Evolutionary conservation across 2,888 invertebrate genomes (phyloP).

Genomic region (Dione juno): DNA sequence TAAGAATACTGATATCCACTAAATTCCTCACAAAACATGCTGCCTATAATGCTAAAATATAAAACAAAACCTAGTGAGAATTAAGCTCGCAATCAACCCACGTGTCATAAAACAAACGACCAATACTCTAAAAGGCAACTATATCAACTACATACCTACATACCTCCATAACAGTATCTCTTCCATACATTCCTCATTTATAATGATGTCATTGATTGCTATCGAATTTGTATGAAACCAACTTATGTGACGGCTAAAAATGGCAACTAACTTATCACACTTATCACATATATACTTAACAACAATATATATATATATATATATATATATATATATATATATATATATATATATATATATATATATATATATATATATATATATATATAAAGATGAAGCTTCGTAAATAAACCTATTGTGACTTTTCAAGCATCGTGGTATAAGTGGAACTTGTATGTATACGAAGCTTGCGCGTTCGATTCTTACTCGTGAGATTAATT

Average conservation of each 20-base stretch:
- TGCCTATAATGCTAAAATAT: too few relatives aligned
- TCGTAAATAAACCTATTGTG: neutral
- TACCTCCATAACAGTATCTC: constrained; percentile 18
- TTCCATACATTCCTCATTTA: constrained; percentile 20
- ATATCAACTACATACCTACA: constrained; percentile 11
- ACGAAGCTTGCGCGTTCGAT: too few relatives aligned
- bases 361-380: too few relatives aligned
- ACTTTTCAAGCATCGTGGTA: neutral
- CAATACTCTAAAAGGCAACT: constrained; percentile 1
- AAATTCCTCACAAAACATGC: too few relatives aligned
- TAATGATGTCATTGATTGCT: constrained; percentile 22
- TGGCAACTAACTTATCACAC: neutral
- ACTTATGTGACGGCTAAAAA: neutral
- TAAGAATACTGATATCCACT: too few relatives aligned
- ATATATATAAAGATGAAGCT: too few relatives aligned
- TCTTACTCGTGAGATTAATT: too few relatives aligned
- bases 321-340: too few relatives aligned
- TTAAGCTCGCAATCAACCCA: neutral
- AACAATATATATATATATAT: constrained; percentile 36
- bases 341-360: too few relatives aligned
- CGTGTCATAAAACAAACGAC: too few relatives aligned
- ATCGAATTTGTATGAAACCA: constrained; percentile 7
- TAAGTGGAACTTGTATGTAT: neutral
- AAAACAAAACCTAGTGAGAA: too few relatives aligned
- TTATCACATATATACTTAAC: too few relatives aligned